phyloP scores from a whole-genome alignment of 2,888 invertebrate species.

The Lasioglossum leucozonium region DNA sequence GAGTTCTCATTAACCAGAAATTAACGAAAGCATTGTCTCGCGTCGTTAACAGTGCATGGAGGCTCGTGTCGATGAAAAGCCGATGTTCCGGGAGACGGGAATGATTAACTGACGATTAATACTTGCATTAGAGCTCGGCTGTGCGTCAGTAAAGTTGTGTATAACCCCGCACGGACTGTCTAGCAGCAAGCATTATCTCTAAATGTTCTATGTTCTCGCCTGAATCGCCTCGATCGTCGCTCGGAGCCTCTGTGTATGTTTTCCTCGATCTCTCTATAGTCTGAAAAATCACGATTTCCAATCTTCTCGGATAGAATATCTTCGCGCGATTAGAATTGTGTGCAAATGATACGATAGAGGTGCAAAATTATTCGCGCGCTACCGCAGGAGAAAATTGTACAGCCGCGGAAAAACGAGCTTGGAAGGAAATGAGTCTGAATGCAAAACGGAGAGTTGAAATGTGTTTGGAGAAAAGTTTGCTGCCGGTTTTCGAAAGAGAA shows the following conservation, averaged over 20 bases:
- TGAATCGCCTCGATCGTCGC: slow-evolving; percentile 41
- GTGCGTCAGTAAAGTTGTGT: slow-evolving; percentile 36
- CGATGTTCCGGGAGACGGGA: slow-evolving; percentile 6
- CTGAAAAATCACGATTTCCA: neutral
- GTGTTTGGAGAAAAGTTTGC: neutral
- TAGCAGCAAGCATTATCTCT: slow-evolving; percentile 74
- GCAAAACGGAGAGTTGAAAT: neutral
- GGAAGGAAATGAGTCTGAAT: neutral
- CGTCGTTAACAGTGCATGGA: slow-evolving; percentile 51
- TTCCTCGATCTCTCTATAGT: neutral
- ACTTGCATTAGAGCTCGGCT: slow-evolving; percentile 34
- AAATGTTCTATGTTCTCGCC: slow-evolving; percentile 57
- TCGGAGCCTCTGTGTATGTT: neutral
- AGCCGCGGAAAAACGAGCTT: neutral
- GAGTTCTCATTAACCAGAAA: slow-evolving; percentile 43
- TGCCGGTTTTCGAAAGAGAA: neutral
- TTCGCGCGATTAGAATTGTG: too few relatives aligned
- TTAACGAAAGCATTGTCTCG: slow-evolving; percentile 30
- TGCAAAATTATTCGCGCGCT: neutral
- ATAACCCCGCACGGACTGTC: slow-evolving; percentile 46
- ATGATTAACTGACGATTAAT: slow-evolving; percentile 27
- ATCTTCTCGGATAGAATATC: too few relatives aligned
- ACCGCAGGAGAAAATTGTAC: neutral
- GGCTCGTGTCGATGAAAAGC: slow-evolving; percentile 14
- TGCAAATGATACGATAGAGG: too few relatives aligned